A percentile compares a stretch with the other conserved stretches of the same genome.
Conservation (phyloP, 2,888 invertebrate genomes). For the Sialis fuliginosa region DNA sequence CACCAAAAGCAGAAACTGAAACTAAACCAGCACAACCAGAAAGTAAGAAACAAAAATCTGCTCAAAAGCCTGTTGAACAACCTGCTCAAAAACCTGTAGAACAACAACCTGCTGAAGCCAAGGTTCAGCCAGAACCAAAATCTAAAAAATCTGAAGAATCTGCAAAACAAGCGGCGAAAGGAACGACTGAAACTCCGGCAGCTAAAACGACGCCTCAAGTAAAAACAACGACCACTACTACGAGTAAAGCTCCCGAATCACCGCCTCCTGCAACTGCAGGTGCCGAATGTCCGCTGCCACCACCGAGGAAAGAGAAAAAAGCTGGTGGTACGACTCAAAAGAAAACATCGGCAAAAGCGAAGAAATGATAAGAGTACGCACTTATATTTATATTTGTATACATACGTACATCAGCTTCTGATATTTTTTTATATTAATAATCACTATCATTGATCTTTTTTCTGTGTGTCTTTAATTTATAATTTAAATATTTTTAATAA, state of each 20-base stretch:
- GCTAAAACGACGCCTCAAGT: conserved; percentile 8
- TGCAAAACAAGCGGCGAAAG: conserved; percentile 6
- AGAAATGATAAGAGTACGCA: not conserved
- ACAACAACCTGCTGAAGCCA: conserved; percentile 14
- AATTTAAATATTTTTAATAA: too few relatives aligned
- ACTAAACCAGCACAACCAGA: conserved; percentile 11
- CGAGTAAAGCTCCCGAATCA: conserved; percentile 2
- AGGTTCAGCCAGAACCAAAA: conserved; percentile 14
- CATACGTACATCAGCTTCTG: too few relatives aligned
- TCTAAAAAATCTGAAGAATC: not conserved
- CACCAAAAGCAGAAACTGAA: conserved; percentile 18
- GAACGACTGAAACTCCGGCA: not conserved
- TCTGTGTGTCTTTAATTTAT: too few relatives aligned
- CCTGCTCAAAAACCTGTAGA: conserved; percentile 11
- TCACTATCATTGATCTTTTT: too few relatives aligned
- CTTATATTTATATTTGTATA: too few relatives aligned
- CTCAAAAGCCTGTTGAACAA: conserved; percentile 12
- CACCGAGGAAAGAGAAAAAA: conserved; percentile 21
- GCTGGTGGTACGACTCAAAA: not conserved
- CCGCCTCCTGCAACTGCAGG: conserved; percentile 12
- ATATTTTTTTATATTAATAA: too few relatives aligned
- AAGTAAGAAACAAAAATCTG: conserved; percentile 2
- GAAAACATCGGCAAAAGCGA: not conserved
- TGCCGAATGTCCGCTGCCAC: conserved; percentile 13
- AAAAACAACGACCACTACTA: conserved; percentile 9